phyloP scores from a whole-genome alignment of 1,140 invertebrate species.

The Anagrus nilaparvatae region DNA sequence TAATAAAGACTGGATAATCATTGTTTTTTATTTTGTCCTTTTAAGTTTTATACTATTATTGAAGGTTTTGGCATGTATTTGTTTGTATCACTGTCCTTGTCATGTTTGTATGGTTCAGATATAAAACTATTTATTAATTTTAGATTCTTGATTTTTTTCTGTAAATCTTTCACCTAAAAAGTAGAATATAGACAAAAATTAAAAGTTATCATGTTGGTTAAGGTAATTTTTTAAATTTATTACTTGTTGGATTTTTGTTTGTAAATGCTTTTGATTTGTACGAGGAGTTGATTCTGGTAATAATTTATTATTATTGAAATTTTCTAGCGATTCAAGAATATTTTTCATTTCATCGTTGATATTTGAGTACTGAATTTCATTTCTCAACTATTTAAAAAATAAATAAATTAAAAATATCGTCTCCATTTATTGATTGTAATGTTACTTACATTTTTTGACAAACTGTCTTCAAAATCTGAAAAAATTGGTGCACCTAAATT shows the following conservation, averaged over 20 bases:
- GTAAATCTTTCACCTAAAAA: slow-evolving; percentile 19
- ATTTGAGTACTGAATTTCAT: slow-evolving; percentile 17
- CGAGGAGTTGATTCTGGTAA: slow-evolving; percentile 12
- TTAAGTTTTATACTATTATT: no score
- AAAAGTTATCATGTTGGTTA: slow-evolving; percentile 9
- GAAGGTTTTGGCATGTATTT: no score
- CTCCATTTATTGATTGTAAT: slow-evolving; percentile 7
- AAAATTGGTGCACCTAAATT: slow-evolving; percentile 9
- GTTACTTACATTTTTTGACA: slow-evolving; percentile 15
- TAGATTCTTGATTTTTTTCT: slow-evolving; percentile 20
- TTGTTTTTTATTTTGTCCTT: no score
- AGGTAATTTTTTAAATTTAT: slow-evolving; percentile 7
- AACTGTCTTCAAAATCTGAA: slow-evolving; percentile 14
- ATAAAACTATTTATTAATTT: slow-evolving; percentile 16
- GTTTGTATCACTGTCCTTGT: no score
- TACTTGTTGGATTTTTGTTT: slow-evolving; percentile 25
- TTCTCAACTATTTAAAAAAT: slow-evolving; percentile 4
- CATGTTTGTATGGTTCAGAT: slow-evolving; percentile 7
- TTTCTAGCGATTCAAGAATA: slow-evolving; percentile 17
- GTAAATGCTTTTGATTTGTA: slow-evolving; percentile 18
- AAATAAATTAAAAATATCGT: slow-evolving; percentile 3
- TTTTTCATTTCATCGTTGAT: slow-evolving; percentile 22
- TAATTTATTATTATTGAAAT: slow-evolving; percentile 13
- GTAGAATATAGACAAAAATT: slow-evolving; percentile 1
- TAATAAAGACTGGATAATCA: no score